These are phyloP conservation scores for Chionoecetes opilio DNA, from an alignment of 1,140 invertebrate genomes.

Conservation along the genomic window DNA sequence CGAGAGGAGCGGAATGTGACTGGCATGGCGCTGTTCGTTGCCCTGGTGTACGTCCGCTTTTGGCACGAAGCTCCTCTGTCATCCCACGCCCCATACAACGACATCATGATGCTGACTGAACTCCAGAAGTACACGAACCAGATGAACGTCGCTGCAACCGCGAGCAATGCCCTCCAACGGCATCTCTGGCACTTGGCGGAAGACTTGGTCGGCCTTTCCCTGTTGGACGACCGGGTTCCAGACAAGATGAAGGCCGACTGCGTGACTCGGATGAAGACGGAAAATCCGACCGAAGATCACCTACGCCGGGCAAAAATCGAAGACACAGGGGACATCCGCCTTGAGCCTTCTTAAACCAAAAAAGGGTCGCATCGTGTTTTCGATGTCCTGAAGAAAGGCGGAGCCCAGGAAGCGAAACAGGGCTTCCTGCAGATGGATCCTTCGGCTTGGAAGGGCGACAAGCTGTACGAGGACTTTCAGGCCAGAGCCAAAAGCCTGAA, in stretches of 20 bases:
- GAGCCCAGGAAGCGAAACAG: conserved; percentile 48
- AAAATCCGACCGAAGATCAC: conserved; percentile 42
- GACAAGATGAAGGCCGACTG: conserved; percentile 59
- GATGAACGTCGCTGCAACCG: conserved; percentile 52
- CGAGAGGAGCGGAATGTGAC: not conserved
- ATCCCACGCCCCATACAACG: too few relatives aligned
- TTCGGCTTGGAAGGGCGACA: conserved; percentile 36
- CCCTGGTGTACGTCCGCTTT: not conserved
- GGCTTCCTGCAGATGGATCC: conserved; percentile 52
- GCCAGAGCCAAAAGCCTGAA: too few relatives aligned
- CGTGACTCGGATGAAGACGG: too few relatives aligned
- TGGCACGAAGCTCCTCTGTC: too few relatives aligned
- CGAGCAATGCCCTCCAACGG: conserved; percentile 54
- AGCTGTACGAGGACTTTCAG: conserved; percentile 56
- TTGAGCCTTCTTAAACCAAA: conserved; percentile 54
- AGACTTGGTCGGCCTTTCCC: conserved; percentile 49
- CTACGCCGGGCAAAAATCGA: conserved; percentile 44
- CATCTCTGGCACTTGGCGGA: too few relatives aligned
- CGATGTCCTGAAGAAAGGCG: not conserved
- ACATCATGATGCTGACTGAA: too few relatives aligned
- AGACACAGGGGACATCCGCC: conserved; percentile 41
- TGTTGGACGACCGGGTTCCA: conserved; percentile 62
- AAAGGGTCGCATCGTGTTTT: conserved; percentile 16
- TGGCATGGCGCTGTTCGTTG: not conserved
- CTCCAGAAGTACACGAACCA: too few relatives aligned